Evolutionary conservation across 2,888 invertebrate genomes (phyloP).

Genomic region (Stegana nigrithorax): DNA sequence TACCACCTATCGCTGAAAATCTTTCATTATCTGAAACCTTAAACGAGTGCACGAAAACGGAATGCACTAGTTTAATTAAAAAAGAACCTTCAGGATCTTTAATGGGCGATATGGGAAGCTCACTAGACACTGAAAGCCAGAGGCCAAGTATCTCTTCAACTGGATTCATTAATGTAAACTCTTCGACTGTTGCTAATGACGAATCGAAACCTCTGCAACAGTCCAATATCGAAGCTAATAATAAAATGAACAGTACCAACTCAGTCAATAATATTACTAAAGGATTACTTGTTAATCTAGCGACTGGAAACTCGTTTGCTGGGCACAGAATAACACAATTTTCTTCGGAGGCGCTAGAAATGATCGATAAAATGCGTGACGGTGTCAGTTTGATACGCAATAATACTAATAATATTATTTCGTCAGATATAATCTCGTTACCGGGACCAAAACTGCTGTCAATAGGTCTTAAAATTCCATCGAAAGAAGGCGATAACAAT

Average conservation of each 20-base stretch:
- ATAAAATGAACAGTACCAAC: conserved; percentile 68
- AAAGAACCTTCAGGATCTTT: too few relatives aligned
- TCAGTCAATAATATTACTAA: conserved; percentile 65
- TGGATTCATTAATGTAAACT: conserved; percentile 11
- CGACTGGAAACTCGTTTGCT: conserved; percentile 41
- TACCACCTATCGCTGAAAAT: conserved; percentile 89
- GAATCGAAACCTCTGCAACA: conserved; percentile 66
- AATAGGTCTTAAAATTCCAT: conserved; percentile 35
- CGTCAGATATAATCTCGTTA: conserved; percentile 76
- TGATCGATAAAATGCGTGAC: conserved; percentile 76
- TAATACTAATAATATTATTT: conserved; percentile 82
- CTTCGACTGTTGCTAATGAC: conserved; percentile 7
- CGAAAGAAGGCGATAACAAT: not conserved
- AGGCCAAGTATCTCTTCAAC: not conserved
- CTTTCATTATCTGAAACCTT: conserved; percentile 74
- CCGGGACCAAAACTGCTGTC: conserved; percentile 69
- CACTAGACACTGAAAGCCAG: not conserved
- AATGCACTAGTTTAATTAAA: too few relatives aligned
- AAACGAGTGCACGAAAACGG: not conserved
- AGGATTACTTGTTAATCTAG: conserved; percentile 63
- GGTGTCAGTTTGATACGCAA: conserved; percentile 80
- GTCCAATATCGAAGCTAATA: conserved; percentile 67
- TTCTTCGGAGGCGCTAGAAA: conserved; percentile 73
- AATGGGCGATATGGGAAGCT: not conserved
- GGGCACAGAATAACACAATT: conserved; percentile 63